phyloP scores from a whole-genome alignment of 2,888 invertebrate species.

The Branchinecta sandiegonensis region DNA sequence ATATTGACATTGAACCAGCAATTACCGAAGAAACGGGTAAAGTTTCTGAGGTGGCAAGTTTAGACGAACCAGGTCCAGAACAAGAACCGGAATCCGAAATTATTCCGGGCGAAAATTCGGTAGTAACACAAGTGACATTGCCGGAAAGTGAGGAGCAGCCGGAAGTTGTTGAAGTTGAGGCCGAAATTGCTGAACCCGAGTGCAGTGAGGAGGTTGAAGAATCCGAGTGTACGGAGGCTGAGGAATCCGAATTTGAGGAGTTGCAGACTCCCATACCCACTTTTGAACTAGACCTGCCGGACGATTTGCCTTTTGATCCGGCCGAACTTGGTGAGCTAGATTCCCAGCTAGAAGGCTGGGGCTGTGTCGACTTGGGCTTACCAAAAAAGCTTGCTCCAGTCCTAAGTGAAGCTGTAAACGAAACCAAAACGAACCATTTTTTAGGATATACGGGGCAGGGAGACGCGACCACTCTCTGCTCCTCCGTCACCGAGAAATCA shows the following conservation, averaged over 20 bases:
- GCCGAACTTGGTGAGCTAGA: constrained; percentile 4
- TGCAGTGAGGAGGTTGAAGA: too few relatives aligned
- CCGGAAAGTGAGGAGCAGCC: too few relatives aligned
- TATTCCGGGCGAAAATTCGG: too few relatives aligned
- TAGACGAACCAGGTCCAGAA: background rate
- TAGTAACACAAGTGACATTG: too few relatives aligned
- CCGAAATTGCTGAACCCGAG: too few relatives aligned
- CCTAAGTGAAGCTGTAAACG: background rate
- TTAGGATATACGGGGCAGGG: constrained; percentile 14
- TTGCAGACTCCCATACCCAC: background rate
- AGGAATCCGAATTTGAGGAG: too few relatives aligned
- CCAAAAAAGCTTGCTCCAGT: too few relatives aligned
- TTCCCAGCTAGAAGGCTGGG: background rate
- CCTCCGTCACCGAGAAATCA: constrained; percentile 13
- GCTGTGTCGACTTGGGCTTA: constrained; percentile 1
- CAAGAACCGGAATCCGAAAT: background rate
- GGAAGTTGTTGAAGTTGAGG: too few relatives aligned
- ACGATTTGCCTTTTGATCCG: constrained; percentile 7
- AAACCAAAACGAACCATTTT: background rate
- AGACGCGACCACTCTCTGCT: constrained; percentile 15
- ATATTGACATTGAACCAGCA: background rate
- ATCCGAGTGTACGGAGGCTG: too few relatives aligned
- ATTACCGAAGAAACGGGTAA: background rate
- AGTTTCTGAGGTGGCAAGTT: background rate
- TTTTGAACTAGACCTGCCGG: constrained; percentile 9